phyloP scores from a whole-genome alignment of 2,797 vertebrate species.

The Xenops minutus region DNA sequence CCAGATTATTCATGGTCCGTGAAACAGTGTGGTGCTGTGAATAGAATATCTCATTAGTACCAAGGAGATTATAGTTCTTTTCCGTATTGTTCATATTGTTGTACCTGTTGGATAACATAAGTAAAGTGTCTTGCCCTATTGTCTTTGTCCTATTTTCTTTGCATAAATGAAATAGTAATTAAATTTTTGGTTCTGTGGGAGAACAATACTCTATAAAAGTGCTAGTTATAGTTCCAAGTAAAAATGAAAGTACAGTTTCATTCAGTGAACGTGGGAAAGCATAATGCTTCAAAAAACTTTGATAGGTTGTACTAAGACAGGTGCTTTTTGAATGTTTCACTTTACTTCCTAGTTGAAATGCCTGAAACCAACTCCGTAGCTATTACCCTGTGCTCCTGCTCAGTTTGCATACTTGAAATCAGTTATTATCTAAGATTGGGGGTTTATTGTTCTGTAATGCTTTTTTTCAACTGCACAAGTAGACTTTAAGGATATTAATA shows the following conservation, averaged over 20 bases:
- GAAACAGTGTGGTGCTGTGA: not conserved
- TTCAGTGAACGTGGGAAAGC: not conserved
- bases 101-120: not conserved
- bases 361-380: not conserved
- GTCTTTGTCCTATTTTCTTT: not conserved
- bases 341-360: not conserved
- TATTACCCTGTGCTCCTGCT: not conserved
- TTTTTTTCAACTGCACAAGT: not conserved
- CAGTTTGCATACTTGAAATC: not conserved
- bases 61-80: not conserved
- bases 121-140: not conserved
- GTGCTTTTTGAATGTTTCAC: not conserved
- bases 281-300: not conserved
- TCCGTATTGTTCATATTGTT: not conserved
- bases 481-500: not conserved
- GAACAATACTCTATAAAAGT: not conserved
- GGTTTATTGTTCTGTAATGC: not conserved
- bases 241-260: not conserved
- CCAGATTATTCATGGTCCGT: not conserved
- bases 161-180: not conserved
- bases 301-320: not conserved
- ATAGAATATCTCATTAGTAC: not conserved
- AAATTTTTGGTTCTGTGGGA: not conserved
- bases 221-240: not conserved
- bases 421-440: not conserved